Evolutionary conservation across 2,888 invertebrate species (phyloP).

Genomic region (Ethmia dodecea): DNA sequence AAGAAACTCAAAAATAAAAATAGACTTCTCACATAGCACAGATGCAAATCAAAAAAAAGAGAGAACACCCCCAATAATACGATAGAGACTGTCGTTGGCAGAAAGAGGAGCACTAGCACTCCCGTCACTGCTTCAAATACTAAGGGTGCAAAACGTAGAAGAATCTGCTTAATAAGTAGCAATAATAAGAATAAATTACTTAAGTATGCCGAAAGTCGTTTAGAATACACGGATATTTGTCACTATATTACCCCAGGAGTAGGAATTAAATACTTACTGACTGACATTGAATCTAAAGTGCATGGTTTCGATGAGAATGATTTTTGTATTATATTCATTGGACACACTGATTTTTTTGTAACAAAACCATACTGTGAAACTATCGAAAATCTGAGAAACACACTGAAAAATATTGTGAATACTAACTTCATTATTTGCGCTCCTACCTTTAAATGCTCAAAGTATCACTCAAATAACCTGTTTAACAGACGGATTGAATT

Average conservation of each 20-base stretch:
- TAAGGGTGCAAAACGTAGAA: too few relatives aligned
- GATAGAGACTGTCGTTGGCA: too few relatives aligned
- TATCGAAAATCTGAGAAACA: not conserved
- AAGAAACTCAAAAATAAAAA: too few relatives aligned
- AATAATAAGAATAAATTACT: not conserved
- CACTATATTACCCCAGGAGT: conserved; percentile 1
- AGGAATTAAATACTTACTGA: not conserved
- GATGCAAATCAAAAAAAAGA: too few relatives aligned
- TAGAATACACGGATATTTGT: not conserved
- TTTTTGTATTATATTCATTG: conserved; percentile 2
- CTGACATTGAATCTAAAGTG: not conserved
- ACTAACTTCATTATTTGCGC: not conserved
- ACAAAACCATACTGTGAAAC: not conserved
- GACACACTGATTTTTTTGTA: not conserved
- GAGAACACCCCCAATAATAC: too few relatives aligned
- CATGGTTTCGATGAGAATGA: not conserved
- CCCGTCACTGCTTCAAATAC: too few relatives aligned
- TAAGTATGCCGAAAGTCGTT: not conserved
- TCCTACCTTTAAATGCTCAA: not conserved
- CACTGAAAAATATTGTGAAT: not conserved
- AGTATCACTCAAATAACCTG: not conserved
- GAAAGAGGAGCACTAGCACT: too few relatives aligned
- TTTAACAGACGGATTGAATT: not conserved
- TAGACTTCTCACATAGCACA: too few relatives aligned
- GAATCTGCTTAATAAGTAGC: not conserved